Conservation (phyloP, 2,113 vertebrate genomes). For the Psephotus haematonotus region DNA sequence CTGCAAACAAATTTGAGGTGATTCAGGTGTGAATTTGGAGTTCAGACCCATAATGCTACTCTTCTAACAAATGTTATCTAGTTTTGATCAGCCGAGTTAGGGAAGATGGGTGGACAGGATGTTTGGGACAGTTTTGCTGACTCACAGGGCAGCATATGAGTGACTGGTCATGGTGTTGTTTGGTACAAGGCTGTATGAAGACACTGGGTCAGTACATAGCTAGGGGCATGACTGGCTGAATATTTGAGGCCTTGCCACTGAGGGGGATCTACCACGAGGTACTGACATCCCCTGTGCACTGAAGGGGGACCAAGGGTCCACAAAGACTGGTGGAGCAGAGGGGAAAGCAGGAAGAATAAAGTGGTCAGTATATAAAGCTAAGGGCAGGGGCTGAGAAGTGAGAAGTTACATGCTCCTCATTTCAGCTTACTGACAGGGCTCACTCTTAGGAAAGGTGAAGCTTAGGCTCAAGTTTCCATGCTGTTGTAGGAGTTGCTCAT, state of each 20-base stretch:
- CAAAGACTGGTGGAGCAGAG: neutral
- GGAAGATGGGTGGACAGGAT: neutral
- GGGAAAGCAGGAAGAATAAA: neutral
- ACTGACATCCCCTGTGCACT: neutral
- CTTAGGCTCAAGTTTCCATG: neutral
- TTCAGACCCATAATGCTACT: neutral
- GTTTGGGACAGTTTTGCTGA: neutral
- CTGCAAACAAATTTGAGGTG: neutral
- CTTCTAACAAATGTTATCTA: neutral
- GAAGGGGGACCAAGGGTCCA: neutral
- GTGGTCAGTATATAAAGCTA: neutral
- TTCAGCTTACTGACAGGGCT: neutral
- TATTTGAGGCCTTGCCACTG: neutral
- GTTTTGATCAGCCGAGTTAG: neutral
- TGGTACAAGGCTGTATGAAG: constrained; percentile 18
- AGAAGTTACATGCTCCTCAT: neutral
- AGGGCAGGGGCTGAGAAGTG: neutral
- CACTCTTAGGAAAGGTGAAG: neutral
- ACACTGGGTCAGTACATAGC: constrained; percentile 32
- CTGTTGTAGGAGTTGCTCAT: neutral
- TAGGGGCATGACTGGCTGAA: neutral
- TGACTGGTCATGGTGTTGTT: neutral
- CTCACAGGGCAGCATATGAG: neutral
- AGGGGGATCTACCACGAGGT: neutral
- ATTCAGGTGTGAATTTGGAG: neutral